These are phyloP conservation scores for Notocelia uddmanniana DNA, from an alignment of 2,888 invertebrate genomes.

Conservation along the genomic window DNA sequence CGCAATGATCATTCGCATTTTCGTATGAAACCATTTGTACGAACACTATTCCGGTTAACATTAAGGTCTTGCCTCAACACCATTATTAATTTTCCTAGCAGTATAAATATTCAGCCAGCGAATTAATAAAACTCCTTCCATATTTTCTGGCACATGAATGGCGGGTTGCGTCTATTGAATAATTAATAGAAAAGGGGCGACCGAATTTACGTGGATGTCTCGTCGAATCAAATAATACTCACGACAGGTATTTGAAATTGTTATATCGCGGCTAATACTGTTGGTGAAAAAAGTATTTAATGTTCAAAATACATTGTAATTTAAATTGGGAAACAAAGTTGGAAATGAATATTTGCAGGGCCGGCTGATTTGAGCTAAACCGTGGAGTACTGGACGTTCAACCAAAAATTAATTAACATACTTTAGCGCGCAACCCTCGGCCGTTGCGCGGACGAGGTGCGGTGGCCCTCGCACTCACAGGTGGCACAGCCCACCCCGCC, in stretches of 20 bases:
- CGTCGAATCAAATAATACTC: constrained; percentile 50
- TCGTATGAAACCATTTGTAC: background rate
- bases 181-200: constrained; percentile 71
- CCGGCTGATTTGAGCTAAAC: constrained; percentile 76
- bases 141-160: constrained; percentile 58
- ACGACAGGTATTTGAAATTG: constrained; percentile 20
- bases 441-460: constrained; percentile 56
- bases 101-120: constrained; percentile 59
- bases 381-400: constrained; percentile 76
- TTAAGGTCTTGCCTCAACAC: background rate
- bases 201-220: constrained; percentile 62
- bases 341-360: constrained; percentile 75
- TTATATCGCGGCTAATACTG: constrained; percentile 6
- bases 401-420: constrained; percentile 86
- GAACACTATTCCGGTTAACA: background rate
- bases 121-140: constrained; percentile 68
- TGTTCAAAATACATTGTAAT: constrained; percentile 59
- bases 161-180: constrained; percentile 71
- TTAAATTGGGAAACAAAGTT: constrained; percentile 73
- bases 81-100: constrained; percentile 46
- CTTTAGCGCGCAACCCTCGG: constrained; percentile 79
- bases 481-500: constrained; percentile 66
- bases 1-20: background rate
- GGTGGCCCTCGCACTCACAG: constrained; percentile 54
- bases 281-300: constrained; percentile 13